Evolutionary conservation across 2,888 invertebrate genomes (phyloP), one percentile per base, ranked within the genome.

Genomic region (Entomobrya multifasciata): DNA sequence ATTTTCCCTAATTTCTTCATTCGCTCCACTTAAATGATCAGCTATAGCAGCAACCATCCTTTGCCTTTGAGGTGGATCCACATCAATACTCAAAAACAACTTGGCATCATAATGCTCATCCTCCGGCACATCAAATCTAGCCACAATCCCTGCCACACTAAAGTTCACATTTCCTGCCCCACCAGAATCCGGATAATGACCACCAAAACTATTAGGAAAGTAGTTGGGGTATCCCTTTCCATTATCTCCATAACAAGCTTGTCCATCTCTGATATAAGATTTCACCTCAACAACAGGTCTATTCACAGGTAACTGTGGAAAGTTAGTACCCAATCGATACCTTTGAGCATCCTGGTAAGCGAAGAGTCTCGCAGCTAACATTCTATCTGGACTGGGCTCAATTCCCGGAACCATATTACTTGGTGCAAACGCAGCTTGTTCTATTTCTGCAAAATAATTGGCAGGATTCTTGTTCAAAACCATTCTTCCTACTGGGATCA

Each of bases 151-250:
- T 81, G 94, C 93, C 1, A 95, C 92, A 36, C 93, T 92, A 92
- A 95, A 95, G 62, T 94, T 93, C 1, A 95, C 94, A 44, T 94
- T 93, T 90, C 94, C 94, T 0, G 95, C 95, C 0, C 95, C 93
- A 0, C 95, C 94, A 91, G 41, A 6, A 17, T 95, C 95, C 88
- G 94, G 94, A 89, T 95, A 94, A 0, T 98, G 97, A 0, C 99
- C 99, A 87, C 94, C 94, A 93, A 98, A 99, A 89, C 98, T 98
- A 93, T 99, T 99, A 0, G 99, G 99, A 94, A 95, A 98, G 92
- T 99, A 99, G 93, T 99, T 99, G 6, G 99, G 99, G 5, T 96
- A 96, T 22, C 96, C 96, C 4, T 95, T 95, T 90, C 98, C 97
- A 93, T 98, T 98, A 91, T 95, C 95, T 44, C 94, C 93, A 13